These are phyloP conservation scores for Drosophila recens DNA, from an alignment of 2,888 invertebrate species.

Conservation along the genomic window DNA sequence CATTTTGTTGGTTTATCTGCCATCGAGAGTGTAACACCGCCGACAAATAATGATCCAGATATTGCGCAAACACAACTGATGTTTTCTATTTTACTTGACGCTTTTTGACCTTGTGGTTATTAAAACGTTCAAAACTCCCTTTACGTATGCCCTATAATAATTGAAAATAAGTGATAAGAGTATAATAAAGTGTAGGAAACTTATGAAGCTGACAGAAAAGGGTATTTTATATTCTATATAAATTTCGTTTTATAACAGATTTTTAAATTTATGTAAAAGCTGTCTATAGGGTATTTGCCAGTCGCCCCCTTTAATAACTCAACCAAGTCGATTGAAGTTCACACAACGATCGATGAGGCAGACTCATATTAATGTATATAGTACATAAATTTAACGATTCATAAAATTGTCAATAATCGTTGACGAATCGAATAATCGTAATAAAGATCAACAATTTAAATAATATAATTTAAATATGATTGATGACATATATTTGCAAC, in stretches of 20 bases:
- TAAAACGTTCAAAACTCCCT: slow-evolving; percentile 4
- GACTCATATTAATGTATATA: not conserved
- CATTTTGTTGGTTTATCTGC: slow-evolving; percentile 64
- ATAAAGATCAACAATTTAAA: not conserved
- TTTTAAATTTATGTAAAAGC: too few species aligned
- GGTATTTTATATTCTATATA: not conserved
- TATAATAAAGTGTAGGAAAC: not conserved
- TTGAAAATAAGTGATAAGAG: not conserved
- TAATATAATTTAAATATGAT: not conserved
- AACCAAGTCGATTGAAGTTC: not conserved
- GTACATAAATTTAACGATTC: slow-evolving; percentile 11
- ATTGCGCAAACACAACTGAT: not conserved
- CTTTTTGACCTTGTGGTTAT: slow-evolving; percentile 33
- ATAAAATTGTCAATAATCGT: slow-evolving; percentile 15
- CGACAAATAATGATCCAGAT: slow-evolving; percentile 4
- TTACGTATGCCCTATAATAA: not conserved
- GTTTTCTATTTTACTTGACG: slow-evolving; percentile 3
- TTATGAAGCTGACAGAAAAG: not conserved
- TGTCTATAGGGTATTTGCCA: not conserved
- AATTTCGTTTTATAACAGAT: not conserved
- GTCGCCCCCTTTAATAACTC: not conserved
- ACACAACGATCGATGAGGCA: slow-evolving; percentile 5
- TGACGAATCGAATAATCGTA: slow-evolving; percentile 1
- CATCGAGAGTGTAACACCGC: slow-evolving; percentile 44
- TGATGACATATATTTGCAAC: slow-evolving; percentile 28